phyloP scores from a whole-genome alignment of 2,888 invertebrate species.

The Microctonus hyperodae region DNA sequence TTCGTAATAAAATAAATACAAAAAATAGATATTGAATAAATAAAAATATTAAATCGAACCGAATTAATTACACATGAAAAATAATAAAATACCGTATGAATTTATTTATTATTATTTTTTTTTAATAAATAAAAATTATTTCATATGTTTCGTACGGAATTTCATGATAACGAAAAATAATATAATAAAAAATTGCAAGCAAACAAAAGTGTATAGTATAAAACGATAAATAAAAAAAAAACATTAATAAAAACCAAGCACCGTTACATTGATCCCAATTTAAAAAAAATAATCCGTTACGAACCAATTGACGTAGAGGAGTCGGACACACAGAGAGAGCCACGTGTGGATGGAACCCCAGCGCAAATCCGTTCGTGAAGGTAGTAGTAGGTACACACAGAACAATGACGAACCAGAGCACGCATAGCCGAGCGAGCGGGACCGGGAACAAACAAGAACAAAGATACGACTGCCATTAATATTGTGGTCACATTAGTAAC shows the following conservation, averaged over 20 bases:
- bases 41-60: neutral
- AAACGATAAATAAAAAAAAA: conserved; percentile 21
- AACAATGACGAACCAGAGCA: conserved; percentile 65
- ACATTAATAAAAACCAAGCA: conserved; percentile 39
- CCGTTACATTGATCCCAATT: conserved; percentile 44
- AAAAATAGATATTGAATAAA: neutral
- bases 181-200: neutral
- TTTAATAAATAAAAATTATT: conserved; percentile 18
- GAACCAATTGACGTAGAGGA: conserved; percentile 63
- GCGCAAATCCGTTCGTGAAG: conserved; percentile 64
- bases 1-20: neutral
- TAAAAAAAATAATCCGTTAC: conserved; percentile 56
- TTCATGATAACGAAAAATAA: neutral
- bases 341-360: conserved; percentile 64
- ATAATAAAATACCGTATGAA: too few species aligned
- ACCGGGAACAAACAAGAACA: conserved; percentile 65
- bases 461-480: conserved; percentile 64
- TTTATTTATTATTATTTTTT: conserved; percentile 23
- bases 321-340: conserved; percentile 60
- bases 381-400: conserved; percentile 64
- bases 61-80: neutral
- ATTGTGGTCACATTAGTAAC: conserved; percentile 63
- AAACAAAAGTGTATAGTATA: conserved; percentile 22
- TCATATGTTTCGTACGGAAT: neutral
- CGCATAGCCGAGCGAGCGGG: conserved; percentile 64